phyloP scores from a whole-genome alignment of 2,113 vertebrate species.

The Crocuta crocuta region DNA sequence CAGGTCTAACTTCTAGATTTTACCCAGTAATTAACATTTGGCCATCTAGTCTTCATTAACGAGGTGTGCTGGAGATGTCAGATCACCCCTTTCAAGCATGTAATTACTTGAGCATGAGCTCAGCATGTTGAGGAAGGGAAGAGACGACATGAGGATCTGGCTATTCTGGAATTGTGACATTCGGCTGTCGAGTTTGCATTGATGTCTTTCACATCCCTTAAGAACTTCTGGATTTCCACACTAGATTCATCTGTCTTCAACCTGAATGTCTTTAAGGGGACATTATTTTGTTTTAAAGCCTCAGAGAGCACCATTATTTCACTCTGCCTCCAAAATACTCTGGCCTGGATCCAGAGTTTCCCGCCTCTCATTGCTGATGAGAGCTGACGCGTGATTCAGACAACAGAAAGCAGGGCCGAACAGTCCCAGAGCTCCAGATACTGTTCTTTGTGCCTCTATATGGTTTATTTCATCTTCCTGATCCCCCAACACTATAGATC shows the following conservation, averaged over 20 bases:
- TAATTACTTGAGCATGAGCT: neutral
- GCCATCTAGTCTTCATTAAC: neutral
- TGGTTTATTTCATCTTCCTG: too few relatives aligned
- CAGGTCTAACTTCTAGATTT: neutral
- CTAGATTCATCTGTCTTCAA: neutral
- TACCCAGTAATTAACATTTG: neutral
- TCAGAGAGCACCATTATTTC: neutral
- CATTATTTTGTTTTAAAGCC: neutral
- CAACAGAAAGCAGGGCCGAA: too few relatives aligned
- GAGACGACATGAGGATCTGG: fast-evolving
- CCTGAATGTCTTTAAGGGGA: constrained; percentile 12
- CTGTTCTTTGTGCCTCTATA: too few relatives aligned
- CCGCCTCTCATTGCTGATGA: neutral
- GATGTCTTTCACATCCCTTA: neutral
- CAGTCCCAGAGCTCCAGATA: too few relatives aligned
- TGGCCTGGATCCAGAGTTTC: constrained; percentile 35
- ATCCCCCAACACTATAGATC: too few relatives aligned
- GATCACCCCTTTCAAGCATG: fast-evolving
- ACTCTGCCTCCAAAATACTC: neutral
- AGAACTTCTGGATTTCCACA: neutral
- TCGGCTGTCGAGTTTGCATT: neutral
- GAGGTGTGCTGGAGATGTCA: neutral
- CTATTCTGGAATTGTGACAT: fast-evolving
- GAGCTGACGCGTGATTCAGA: neutral
- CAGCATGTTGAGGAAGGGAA: neutral